Base-by-base conservation (phyloP, 2,113 vertebrate species). In the Polypterus bichir region DNA sequence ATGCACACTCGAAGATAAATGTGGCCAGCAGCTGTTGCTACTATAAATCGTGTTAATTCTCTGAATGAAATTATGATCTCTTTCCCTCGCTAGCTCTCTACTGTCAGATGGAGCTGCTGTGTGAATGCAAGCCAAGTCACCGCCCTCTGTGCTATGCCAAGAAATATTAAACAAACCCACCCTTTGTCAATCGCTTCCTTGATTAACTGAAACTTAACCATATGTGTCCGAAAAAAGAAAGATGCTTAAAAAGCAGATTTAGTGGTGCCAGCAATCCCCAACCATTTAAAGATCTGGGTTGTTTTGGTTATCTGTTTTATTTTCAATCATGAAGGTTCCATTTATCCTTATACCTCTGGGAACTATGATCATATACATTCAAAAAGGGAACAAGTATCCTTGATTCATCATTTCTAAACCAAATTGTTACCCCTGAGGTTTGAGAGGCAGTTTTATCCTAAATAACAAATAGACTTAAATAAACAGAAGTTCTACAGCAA, bases 141-240 rank as follows among this genome's bases (percentile, higher is more conserved):
- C 70, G 46, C 64, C 66, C 68, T 62, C 62, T 59, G 44, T 62
- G 68, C 73, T 59, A 69, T 60, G 73, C 73, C 75, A 72, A 74
- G 69, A 76, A 71, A 74, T 76, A 80, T 79, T 78, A 81, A 78
- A 84, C 76, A 82, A 82, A 77, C 72, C 71, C 65, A 69, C 67
- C 71, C 76, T 81, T 81, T 80, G 79, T 82, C 73, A 73, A 45
- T 68, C 52, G 71, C 67, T 66, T 76, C 70, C 73, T 74, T 81
- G 77, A 83, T 82, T 81, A 78, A 72, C 71, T 47, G 65, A 77
- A 71, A 66, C 59, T 62, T 66, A 63, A 71, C 68, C 72, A 69
- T 69, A 70, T 74, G 76, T 73, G 68, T 63, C 64, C 64, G 60
- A 63, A 68, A 69, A 74, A 74, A 76, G 69, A 73, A 73, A 72